A percentile compares a stretch with the other conserved stretches of the same genome.
phyloP scores from a whole-genome alignment of 2,797 vertebrate species.

The Anniella stebbinsi region DNA sequence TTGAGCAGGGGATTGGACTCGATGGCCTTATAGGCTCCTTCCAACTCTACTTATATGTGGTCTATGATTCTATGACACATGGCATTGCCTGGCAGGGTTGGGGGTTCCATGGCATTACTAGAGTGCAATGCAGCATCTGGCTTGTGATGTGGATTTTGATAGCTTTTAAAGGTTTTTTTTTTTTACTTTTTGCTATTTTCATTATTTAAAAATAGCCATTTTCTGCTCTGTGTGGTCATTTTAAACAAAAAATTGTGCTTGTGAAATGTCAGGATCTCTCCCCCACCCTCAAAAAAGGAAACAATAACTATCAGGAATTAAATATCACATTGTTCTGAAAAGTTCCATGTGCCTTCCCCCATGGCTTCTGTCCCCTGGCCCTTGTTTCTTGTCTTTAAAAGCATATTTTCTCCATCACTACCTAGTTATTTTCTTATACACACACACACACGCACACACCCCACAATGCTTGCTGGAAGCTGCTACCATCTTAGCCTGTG shows the following conservation, averaged over 20 bases:
- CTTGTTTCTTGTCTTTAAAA: not conserved
- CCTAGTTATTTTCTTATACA: not conserved
- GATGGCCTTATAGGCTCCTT: too few species aligned
- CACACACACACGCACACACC: not conserved
- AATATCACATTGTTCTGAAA: not conserved
- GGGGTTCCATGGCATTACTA: not conserved
- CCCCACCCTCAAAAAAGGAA: not conserved
- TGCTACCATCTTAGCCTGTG: slow-evolving; percentile 8
- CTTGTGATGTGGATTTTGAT: not conserved
- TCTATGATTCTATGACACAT: too few species aligned
- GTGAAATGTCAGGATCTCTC: not conserved
- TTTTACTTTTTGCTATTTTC: not conserved
- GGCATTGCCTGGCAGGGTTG: not conserved
- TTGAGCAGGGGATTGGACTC: too few species aligned
- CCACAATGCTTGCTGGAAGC: slow-evolving; percentile 6
- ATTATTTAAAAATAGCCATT: not conserved
- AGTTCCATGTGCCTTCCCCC: not conserved
- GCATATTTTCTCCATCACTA: not conserved
- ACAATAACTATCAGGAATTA: not conserved
- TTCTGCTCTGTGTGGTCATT: not conserved
- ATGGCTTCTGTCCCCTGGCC: not conserved
- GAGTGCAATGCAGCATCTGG: not conserved
- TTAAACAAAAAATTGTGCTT: not conserved
- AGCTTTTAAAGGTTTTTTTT: not conserved
- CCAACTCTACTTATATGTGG: too few species aligned